These are phyloP conservation scores for Mastacembelus armatus DNA, from an alignment of 2,797 vertebrate species.

Conservation along the genomic window DNA sequence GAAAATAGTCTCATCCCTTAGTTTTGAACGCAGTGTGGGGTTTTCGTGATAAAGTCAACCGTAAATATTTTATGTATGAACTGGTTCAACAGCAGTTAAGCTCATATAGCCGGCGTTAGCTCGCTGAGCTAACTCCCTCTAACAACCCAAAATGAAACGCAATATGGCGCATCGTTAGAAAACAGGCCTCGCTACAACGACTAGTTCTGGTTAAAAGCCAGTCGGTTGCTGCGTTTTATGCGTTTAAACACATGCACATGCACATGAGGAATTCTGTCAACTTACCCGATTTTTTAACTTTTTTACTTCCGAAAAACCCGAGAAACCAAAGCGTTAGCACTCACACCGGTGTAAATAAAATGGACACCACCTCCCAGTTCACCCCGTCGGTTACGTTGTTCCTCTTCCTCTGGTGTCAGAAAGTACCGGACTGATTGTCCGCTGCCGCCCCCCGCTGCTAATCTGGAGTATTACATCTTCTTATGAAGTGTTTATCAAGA, in stretches of 20 bases:
- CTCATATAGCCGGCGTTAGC: slow-evolving; percentile 33
- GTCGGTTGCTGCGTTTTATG: accelerated
- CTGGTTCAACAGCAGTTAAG: too few relatives aligned
- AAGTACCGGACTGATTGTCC: accelerated
- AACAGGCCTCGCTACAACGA: slow-evolving; percentile 58
- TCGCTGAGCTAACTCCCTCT: slow-evolving; percentile 45
- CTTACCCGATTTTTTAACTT: slow-evolving; percentile 64
- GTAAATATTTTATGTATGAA: too few relatives aligned
- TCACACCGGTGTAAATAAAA: slow-evolving; percentile 76
- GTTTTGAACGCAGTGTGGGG: neutral
- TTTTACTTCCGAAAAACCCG: slow-evolving; percentile 16
- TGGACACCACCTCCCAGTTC: slow-evolving; percentile 76
- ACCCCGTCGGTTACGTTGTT: slow-evolving; percentile 54
- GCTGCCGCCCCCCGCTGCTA: slow-evolving; percentile 27
- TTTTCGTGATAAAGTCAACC: accelerated
- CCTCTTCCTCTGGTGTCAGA: slow-evolving; percentile 30
- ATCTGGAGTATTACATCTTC: neutral
- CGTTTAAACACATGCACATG: accelerated
- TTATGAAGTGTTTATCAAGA: too few relatives aligned
- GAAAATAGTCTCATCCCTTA: too few relatives aligned
- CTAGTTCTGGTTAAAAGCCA: neutral
- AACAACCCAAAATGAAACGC: slow-evolving; percentile 40
- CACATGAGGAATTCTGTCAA: neutral
- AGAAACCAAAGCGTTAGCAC: slow-evolving; percentile 26
- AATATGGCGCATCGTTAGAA: slow-evolving; percentile 76